Conservation (phyloP, 2,797 vertebrate species). For the Hydrolagus colliei region DNA sequence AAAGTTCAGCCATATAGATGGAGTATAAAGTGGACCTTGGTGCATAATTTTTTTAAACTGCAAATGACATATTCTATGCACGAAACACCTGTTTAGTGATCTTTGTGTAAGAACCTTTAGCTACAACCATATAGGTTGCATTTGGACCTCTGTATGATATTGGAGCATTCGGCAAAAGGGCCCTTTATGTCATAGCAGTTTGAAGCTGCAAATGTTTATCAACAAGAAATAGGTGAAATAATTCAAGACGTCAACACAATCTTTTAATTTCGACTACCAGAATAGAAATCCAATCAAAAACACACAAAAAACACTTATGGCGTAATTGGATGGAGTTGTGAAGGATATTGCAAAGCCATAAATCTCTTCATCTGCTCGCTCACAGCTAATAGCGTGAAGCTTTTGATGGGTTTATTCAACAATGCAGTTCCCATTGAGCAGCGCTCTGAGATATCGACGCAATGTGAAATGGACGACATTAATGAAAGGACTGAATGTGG, state of each 20-base stretch:
- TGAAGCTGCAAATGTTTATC: neutral
- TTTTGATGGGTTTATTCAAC: constrained; percentile 2
- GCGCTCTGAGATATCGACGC: neutral
- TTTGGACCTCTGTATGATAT: neutral
- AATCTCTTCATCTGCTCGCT: constrained; percentile 18
- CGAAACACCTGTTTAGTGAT: no score
- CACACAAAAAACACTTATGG: neutral
- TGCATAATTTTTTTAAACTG: no score
- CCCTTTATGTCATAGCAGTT: neutral
- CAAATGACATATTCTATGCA: no score
- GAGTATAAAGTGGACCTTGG: neutral
- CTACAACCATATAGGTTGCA: no score
- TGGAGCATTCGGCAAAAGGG: neutral
- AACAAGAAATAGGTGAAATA: neutral
- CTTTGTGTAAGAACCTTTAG: no score
- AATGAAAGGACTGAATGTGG: constrained; percentile 12
- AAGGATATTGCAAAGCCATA: neutral
- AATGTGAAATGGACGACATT: neutral
- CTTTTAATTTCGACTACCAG: neutral
- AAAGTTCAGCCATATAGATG: neutral
- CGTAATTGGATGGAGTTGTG: neutral
- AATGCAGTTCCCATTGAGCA: neutral
- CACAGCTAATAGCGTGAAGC: constrained; percentile 4
- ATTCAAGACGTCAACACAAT: no score
- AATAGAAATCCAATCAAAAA: neutral